Evolutionary conservation across 1,140 invertebrate species (phyloP), one percentile per base, ranked within the genome.

Genomic region (Protaetia brevitarsis): DNA sequence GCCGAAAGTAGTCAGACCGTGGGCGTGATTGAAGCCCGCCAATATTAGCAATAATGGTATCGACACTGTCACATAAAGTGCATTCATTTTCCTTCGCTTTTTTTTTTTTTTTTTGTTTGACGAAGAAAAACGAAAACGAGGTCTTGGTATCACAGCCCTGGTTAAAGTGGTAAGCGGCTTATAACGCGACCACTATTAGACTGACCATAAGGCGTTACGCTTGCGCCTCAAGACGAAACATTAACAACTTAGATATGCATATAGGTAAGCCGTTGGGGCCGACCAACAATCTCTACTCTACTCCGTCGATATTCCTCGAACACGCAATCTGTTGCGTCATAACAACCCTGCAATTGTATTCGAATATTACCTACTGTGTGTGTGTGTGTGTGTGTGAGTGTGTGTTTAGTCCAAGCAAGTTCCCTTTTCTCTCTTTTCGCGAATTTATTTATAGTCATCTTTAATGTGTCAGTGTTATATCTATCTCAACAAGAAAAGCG

Each of bases 11-110:
- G 77, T 76, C 7, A 78, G 67, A 51, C 77, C 77, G 64, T 78
- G 77, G 51, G 77, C 77, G 66, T 78, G 77, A 65, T 78, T 78
- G 68, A 78, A 78, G 65, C 77, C 77, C 56, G 74, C 77, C 11
- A 78, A 66, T 45, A 78, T 69, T 57, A 78, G 66, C 21, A 78
- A 66, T 10, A 78, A 45, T 16, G 77, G 76, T 65, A 78, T 74
- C 30, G 76, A 78, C 73, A 78, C 76, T 68, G 73, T 77, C 71
- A 78, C 76, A 70, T 76, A 77, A 29, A 77, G 68, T 67, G 72
- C 74, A 71, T 78, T 78, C 77, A 78, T 78, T 61, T 36, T 66
- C 23, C 30, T 72, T 45, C 21, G n/a, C n/a, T n/a, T n/a, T n/a
- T n/a, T n/a, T n/a, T 4, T 56, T 34, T 63, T 64, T 62, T 37